A percentile compares a stretch with the other conserved stretches of the same genome.
These are phyloP conservation scores for Galemys pyrenaicus DNA, from an alignment of 2,113 vertebrate species.

Conservation along the genomic window DNA sequence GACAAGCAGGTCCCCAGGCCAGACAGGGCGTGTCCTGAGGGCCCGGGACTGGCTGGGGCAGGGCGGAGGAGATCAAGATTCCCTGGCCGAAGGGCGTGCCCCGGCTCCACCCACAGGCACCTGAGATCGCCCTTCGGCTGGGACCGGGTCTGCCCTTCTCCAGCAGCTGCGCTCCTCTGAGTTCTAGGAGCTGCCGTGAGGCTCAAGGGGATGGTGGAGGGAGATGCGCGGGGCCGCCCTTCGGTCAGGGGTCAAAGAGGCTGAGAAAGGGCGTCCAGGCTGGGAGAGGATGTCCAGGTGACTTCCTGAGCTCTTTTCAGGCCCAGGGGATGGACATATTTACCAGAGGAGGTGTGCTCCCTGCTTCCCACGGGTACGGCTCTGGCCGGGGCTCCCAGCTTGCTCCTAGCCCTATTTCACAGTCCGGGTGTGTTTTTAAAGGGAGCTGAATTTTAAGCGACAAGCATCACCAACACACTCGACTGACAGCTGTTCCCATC, in stretches of 20 bases:
- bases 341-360: not conserved
- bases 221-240: not conserved
- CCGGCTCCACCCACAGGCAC: too few species aligned
- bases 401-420: too few species aligned
- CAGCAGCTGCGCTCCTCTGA: not conserved
- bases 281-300: too few species aligned
- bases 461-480: not conserved
- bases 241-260: not conserved
- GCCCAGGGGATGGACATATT: not conserved
- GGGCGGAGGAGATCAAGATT: not conserved
- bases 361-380: too few species aligned
- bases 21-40: not conserved
- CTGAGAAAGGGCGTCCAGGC: not conserved
- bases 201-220: not conserved
- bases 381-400: too few species aligned
- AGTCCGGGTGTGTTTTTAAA: constrained; percentile 18
- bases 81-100: not conserved
- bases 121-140: not conserved
- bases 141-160: not conserved
- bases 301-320: not conserved
- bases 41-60: not conserved
- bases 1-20: too few species aligned
- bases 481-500: not conserved
- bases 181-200: not conserved
- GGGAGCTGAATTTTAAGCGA: not conserved